Evolutionary conservation across 2,888 invertebrate species (phyloP), one percentile per base, ranked within the genome.

Genomic region (Lasioglossum marginatum): DNA sequence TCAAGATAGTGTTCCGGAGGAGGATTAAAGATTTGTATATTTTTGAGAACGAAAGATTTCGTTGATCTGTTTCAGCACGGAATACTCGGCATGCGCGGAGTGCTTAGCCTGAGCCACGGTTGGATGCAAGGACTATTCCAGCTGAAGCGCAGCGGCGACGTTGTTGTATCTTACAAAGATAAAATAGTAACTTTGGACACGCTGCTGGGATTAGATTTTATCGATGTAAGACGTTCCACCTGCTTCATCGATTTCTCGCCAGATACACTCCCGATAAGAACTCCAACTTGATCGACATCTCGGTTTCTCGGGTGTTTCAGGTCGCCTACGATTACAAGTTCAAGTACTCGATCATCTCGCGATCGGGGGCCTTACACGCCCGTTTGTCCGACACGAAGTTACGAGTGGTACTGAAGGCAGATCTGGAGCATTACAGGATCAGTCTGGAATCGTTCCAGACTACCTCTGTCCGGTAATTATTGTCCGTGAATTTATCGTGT

Each of bases 51-150:
- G 8, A 27, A 60, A 60, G 0, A 12, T 12, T 66, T 66, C 3
- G 23, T 31, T 31, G 52, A 34, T 43, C 3, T 16, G 14, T 57
- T 34, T 0, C 19, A 85, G 84, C 2, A 8, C 5, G 83, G 84
- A 14, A 6, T 63, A 27, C 5, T 86, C 16, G 40, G 27, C n/a
- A 57, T 4, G 0, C 4, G 12, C 5, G 81, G 70, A 48, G 12
- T 74, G 81, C 27, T 93, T 34, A 8, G 88, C 6, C 57, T 93
- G 45, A 85, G 77, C 34, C 81, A 88, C 0, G 94, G 94, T 1
- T 88, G 87, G 90, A n/a, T 93, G 12, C 92, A 92, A 84, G 89
- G 93, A 34, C 34, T 94, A 8, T 88, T 92, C 0, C 72, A 85
- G 0, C 5, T 94, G 6, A 83, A 68, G 76, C 92, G 94, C 14